phyloP scores from a whole-genome alignment of 2,888 invertebrate species.

The Lasius platythorax region DNA sequence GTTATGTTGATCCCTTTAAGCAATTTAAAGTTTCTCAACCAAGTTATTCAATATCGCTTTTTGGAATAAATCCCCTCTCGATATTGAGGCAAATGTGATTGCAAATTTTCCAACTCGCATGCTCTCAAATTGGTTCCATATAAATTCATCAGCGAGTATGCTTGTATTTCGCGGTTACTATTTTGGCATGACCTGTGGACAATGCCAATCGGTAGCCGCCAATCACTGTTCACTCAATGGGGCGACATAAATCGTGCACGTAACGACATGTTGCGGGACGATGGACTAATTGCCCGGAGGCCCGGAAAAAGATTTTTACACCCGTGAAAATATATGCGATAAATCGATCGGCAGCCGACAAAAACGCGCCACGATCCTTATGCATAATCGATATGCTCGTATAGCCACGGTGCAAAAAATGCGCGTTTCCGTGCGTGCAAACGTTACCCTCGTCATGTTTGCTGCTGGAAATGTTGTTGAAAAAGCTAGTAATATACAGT shows the following conservation, averaged over 20 bases:
- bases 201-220: slow-evolving; percentile 33
- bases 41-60: slow-evolving; percentile 14
- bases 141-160: slow-evolving; percentile 14
- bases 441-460: background rate
- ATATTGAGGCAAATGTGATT: background rate
- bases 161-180: slow-evolving; percentile 26
- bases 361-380: slow-evolving; percentile 6
- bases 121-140: slow-evolving; percentile 19
- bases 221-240: slow-evolving; percentile 32
- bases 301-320: background rate
- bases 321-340: slow-evolving; percentile 13
- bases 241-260: slow-evolving; percentile 30
- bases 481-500: slow-evolving; percentile 13
- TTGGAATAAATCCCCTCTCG: background rate
- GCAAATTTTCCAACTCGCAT: background rate
- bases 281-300: slow-evolving; percentile 15
- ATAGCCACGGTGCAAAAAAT: background rate
- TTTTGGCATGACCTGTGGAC: slow-evolving; percentile 16
- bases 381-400: slow-evolving; percentile 14
- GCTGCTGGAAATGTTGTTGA: slow-evolving; percentile 3
- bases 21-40: background rate
- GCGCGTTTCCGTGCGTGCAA: background rate
- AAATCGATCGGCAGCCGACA: background rate
- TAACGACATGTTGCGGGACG: slow-evolving; percentile 5
- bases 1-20: background rate